A percentile compares a stretch with the other conserved stretches of the same genome.
phyloP scores from a whole-genome alignment of 2,113 vertebrate species.

The Agelaius tricolor region DNA sequence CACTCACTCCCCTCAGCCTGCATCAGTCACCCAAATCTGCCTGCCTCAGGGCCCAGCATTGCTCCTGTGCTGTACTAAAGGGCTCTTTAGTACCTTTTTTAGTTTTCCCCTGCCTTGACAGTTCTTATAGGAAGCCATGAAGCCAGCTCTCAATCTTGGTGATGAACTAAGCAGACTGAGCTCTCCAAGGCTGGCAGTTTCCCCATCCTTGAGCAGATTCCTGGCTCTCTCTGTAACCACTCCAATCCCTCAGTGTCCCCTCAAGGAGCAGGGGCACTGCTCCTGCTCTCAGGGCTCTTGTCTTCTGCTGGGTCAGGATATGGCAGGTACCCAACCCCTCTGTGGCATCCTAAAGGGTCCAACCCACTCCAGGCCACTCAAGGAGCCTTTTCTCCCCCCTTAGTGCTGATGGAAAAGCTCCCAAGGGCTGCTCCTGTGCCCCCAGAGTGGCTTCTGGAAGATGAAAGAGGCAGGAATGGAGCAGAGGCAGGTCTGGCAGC shows the following conservation, averaged over 20 bases:
- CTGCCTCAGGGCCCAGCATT: background rate
- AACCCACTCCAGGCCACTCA: rapidly evolving
- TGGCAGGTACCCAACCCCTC: rapidly evolving
- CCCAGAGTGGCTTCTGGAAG: background rate
- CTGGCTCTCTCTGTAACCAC: background rate
- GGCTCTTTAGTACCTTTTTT: background rate
- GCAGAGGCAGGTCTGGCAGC: background rate
- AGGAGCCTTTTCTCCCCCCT: background rate
- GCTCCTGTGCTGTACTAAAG: background rate
- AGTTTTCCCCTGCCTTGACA: conserved; percentile 4
- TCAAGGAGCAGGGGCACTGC: rapidly evolving
- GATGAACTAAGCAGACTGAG: background rate
- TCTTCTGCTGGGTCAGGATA: background rate
- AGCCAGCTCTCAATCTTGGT: conserved; percentile 4
- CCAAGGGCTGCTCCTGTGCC: background rate
- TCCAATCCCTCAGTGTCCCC: background rate
- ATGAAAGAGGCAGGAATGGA: rapidly evolving
- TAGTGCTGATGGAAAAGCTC: background rate
- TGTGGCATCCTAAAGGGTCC: background rate
- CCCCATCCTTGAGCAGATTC: background rate
- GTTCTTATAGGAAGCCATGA: background rate
- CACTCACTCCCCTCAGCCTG: background rate
- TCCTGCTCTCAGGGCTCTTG: background rate
- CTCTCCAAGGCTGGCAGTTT: background rate
- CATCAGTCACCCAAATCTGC: background rate